Percentiles rank a stretch among this genome's conserved stretches.
Evolutionary conservation across 2,888 invertebrate genomes (phyloP).

Genomic region (Eupithecia tripunctaria): DNA sequence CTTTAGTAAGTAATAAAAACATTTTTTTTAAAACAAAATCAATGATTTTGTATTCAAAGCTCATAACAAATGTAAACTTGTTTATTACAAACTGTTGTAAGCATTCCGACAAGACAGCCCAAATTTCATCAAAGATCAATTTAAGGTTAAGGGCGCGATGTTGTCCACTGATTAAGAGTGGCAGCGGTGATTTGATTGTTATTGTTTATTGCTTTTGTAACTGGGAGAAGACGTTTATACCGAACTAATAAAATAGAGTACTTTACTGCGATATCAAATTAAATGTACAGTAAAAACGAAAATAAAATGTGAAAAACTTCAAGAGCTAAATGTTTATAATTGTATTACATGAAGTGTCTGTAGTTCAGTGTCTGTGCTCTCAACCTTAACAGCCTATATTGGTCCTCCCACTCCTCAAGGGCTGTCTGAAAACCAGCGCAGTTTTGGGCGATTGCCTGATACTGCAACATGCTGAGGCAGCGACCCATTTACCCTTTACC

Average conservation of each 20-base stretch:
- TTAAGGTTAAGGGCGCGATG: slow-evolving; percentile 31
- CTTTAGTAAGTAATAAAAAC: too few species aligned
- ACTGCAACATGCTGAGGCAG: too few species aligned
- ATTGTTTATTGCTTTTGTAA: slow-evolving; percentile 1
- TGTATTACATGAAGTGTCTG: too few species aligned
- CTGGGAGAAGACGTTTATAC: not conserved
- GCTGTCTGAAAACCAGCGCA: too few species aligned
- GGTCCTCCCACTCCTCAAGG: too few species aligned
- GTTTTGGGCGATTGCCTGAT: too few species aligned
- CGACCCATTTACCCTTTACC: too few species aligned
- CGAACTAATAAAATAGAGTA: not conserved
- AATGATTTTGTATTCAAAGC: not conserved
- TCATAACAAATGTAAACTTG: not conserved
- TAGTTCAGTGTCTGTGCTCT: not conserved
- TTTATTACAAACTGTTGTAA: slow-evolving; percentile 9
- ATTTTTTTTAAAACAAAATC: too few species aligned
- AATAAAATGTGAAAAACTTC: too few species aligned
- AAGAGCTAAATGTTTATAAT: too few species aligned
- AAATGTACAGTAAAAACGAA: not conserved
- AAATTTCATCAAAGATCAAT: slow-evolving; percentile 31
- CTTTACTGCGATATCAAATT: not conserved
- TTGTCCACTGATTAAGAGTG: slow-evolving; percentile 25
- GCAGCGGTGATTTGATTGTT: not conserved
- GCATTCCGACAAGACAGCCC: slow-evolving; percentile 22
- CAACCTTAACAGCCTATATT: too few species aligned